Evolutionary conservation across 37 sponge, comb jelly and placozoan genomes (phyloP), one percentile per base, ranked within the genome.

Genomic region (Cladorhizidae sp.): DNA sequence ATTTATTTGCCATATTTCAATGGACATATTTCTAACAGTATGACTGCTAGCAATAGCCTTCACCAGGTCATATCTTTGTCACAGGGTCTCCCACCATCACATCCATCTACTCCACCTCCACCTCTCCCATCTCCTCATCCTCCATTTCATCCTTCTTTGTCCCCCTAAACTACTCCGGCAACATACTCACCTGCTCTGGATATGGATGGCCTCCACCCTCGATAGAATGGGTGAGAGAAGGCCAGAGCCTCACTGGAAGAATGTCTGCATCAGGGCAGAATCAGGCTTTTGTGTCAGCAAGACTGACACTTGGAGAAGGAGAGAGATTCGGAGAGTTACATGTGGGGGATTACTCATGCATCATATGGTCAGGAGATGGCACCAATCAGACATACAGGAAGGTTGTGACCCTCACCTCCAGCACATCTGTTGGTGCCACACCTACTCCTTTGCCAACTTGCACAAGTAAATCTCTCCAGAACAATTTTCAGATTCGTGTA

Each of bases 201-300:
- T 63, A 40, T 78, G 86, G 61, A 0, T 78, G 70, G 64, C 86
- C 86, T 0, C n/a, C 59, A 1, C 86, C 86, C 26, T 29, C 43
- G 2, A 54, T 85, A 3, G 22, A 78, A 18, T 85, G 86, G 86
- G 14, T 42, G 6, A 36, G 45, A 58, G 3, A 81, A 9, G 54
- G 57, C 3, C 29, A n/a, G 2, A 2, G 43, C 37, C 74, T 43
- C 6, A 55, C 33, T 31, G 55, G 74, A 29, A 29, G 74, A 23
- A 71, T 71, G n/a, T 45, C 9, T 45, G 8, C 49, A 5, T 12
- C 9, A 9, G 49, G 9, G 9, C 49, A 45, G 49, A 65, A 33
- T 33, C 67, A 31, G 3, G 76, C 36, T 35, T 14, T 59, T 18
- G 61, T 57, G 21, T 76, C 76, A 33, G 43, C 78, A 0, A 40